Evolutionary conservation across 2,888 invertebrate species (phyloP).

Genomic region (Molorchus minor): DNA sequence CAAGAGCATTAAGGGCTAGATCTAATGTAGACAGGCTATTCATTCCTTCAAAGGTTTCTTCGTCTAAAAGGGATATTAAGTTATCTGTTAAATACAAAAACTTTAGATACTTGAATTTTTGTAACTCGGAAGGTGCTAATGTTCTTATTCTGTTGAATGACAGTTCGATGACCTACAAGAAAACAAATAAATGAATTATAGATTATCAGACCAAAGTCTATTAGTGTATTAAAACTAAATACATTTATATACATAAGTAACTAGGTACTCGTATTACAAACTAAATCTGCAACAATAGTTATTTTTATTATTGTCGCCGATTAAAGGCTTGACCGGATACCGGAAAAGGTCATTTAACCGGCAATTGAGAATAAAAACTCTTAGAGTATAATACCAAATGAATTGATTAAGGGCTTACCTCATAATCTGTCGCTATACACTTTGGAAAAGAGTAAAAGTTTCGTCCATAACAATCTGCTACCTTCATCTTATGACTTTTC

Average conservation of each 20-base stretch:
- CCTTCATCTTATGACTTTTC: conserved; percentile 51
- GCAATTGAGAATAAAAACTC: not conserved
- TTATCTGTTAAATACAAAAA: conserved; percentile 59
- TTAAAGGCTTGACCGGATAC: conserved; percentile 22
- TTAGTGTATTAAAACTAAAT: too few relatives aligned
- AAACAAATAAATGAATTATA: too few relatives aligned
- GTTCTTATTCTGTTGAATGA: conserved; percentile 57
- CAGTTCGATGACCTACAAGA: conserved; percentile 55
- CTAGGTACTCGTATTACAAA: too few relatives aligned
- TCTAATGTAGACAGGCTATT: conserved; percentile 53
- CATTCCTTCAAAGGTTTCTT: conserved; percentile 52
- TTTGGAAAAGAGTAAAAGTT: conserved; percentile 54
- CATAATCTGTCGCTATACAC: conserved; percentile 54
- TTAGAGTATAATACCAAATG: not conserved
- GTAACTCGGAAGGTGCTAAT: conserved; percentile 53
- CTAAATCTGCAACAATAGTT: not conserved
- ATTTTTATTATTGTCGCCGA: not conserved
- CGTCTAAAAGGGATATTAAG: conserved; percentile 51
- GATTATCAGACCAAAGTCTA: too few relatives aligned
- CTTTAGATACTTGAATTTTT: conserved; percentile 50
- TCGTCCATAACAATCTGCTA: conserved; percentile 56
- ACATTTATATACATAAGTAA: too few relatives aligned
- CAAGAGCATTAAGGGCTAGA: conserved; percentile 53
- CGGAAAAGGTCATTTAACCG: conserved; percentile 20
- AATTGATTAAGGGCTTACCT: conserved; percentile 53